Evolutionary conservation across 2,797 vertebrate species (phyloP), one percentile per base, ranked within the genome.

Genomic region (Cygnus olor): DNA sequence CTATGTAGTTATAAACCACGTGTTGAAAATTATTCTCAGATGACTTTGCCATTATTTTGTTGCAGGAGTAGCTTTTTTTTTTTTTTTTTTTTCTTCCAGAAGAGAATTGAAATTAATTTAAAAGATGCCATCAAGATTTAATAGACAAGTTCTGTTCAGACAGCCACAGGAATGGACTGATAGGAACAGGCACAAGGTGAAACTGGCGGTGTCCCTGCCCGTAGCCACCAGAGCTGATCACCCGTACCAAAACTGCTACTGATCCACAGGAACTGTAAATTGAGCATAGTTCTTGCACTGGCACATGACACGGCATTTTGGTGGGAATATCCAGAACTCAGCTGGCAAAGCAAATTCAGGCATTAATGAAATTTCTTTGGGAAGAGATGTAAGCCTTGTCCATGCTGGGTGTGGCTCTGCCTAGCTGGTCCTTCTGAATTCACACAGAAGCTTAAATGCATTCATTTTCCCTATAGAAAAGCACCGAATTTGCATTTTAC

Each of bases 21-120:
- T 60, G 63, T 58, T 85, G 21, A 85, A 92, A 89, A 92, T 72
- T 83, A 91, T 66, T 87, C 42, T 70, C 63, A 87, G 93, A 89
- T 51, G 1, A 82, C 47, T 94, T 80, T 20, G 47, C 44, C 38
- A 14, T 60, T 88, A 69, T 66, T 89, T 88, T 89, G 42, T 79
- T 88, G 42, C 76, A 88, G 44, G 14, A 83, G 24, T 20, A 51
- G 49, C 14, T 80, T 87, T 32, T 79, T 76, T 89, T 25, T 25
- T n/a, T n/a, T n/a, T n/a, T 24, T 89, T 25, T 82, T 82, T 32
- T 79, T 76, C 87, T 21, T 14, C 18, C 63, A 89, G 61, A 58
- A 88, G 47, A 85, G 1, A 87, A 96, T 57, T 77, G 57, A 76
- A 68, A 80, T 77, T 19, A 7, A 77, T 80, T 87, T 91, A 63